Conservation (phyloP, 2,113 vertebrate species). For the Cricetomys ansorgei region DNA sequence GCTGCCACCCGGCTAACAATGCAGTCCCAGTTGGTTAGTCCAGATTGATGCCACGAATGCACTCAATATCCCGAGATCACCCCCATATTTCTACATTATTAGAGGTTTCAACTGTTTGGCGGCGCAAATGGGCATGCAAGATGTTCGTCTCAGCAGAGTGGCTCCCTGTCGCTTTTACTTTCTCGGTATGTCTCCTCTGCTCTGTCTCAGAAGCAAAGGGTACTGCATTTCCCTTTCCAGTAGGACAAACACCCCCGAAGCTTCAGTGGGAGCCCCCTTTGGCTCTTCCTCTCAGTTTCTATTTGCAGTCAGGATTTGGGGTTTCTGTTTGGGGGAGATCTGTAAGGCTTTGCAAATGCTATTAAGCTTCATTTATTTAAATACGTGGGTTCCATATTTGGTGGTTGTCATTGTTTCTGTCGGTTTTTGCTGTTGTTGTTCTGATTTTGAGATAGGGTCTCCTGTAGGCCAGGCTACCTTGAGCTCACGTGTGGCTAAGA, state of each 20-base stretch:
- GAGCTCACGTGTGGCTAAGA: neutral
- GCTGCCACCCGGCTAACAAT: neutral
- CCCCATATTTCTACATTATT: constrained; percentile 40
- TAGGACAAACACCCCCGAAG: accelerated
- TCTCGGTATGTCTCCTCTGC: accelerated
- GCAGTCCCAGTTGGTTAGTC: neutral
- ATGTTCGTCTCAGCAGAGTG: neutral
- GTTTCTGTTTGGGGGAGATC: neutral
- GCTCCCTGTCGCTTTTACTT: neutral
- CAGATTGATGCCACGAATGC: neutral
- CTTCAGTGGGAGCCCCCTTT: too few relatives aligned
- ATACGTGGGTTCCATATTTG: neutral
- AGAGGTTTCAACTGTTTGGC: constrained; percentile 19
- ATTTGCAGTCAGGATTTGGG: neutral
- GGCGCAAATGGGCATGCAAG: constrained; percentile 15
- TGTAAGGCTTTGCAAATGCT: neutral
- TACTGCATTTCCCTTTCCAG: neutral
- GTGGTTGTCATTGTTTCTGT: neutral
- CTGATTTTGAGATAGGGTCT: neutral
- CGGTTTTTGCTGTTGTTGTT: neutral
- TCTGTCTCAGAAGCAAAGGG: neutral
- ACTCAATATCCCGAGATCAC: accelerated
- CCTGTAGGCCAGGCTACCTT: too few relatives aligned
- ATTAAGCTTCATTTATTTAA: neutral
- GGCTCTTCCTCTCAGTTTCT: too few relatives aligned